A percentile compares a stretch with the other conserved stretches of the same genome.
These are phyloP conservation scores for Diadromus collaris DNA, from an alignment of 2,888 invertebrate species.

Conservation along the genomic window DNA sequence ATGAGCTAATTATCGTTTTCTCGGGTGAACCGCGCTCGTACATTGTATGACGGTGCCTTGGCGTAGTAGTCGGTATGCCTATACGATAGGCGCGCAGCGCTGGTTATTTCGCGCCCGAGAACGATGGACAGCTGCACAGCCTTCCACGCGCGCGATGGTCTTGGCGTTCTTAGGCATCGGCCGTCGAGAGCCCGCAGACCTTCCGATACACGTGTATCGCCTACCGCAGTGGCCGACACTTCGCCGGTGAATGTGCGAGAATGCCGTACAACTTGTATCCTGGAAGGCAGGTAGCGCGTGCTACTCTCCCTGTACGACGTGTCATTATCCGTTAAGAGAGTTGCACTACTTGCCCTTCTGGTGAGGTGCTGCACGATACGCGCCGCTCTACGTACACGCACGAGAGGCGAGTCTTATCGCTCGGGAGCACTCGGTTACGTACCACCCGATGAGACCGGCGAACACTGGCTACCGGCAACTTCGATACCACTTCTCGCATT, in stretches of 20 bases:
- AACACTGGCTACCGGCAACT: conserved; percentile 24
- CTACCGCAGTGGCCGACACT: conserved; percentile 37
- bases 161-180: conserved; percentile 30
- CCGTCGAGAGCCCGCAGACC: conserved; percentile 28
- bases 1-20: conserved; percentile 79
- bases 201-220: conserved; percentile 39
- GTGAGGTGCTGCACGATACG: conserved; percentile 12
- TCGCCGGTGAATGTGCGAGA: conserved; percentile 34
- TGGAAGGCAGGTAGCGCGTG: conserved; percentile 70
- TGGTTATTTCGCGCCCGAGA: conserved; percentile 37
- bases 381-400: conserved; percentile 1
- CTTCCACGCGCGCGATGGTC: conserved; percentile 54
- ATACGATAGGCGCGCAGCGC: background rate
- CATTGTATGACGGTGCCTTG: background rate
- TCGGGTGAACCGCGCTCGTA: conserved; percentile 61
- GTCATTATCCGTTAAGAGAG: conserved; percentile 71
- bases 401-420: conserved; percentile 52
- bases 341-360: conserved; percentile 40
- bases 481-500: conserved; percentile 32
- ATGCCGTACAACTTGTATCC: conserved; percentile 60
- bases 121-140: conserved; percentile 72
- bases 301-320: conserved; percentile 63
- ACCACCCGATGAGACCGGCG: conserved; percentile 32
- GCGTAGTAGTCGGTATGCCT: background rate
- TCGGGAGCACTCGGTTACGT: conserved; percentile 51